Percentiles rank a stretch among this genome's conserved stretches.
Conservation (phyloP, 2,113 vertebrate species). For the Gopherus flavomarginatus region DNA sequence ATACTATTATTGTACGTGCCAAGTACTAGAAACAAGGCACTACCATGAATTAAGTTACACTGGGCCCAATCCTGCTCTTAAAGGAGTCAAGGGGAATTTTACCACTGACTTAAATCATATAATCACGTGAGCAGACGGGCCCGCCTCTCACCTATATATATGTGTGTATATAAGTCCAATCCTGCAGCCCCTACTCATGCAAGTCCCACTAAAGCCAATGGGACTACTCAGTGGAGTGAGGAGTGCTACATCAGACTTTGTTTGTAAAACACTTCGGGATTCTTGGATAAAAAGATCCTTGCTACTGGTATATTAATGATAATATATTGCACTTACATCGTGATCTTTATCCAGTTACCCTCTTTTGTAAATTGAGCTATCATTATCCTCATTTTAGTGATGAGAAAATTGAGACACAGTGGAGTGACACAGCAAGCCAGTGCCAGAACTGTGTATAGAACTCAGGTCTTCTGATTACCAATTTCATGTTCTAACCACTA, state of each 20-base stretch:
- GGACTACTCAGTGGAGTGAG: not conserved
- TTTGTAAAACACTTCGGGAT: not conserved
- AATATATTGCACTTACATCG: not conserved
- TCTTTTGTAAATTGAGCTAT: not conserved
- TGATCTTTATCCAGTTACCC: not conserved
- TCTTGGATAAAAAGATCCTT: not conserved
- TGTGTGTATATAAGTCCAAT: not conserved
- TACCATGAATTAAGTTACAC: too few species aligned
- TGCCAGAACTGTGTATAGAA: not conserved
- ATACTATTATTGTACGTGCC: not conserved
- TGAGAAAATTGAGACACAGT: not conserved
- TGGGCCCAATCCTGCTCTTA: not conserved
- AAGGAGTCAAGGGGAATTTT: not conserved
- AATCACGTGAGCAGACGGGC: not conserved
- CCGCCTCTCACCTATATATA: not conserved
- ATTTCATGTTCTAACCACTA: not conserved
- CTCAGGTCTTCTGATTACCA: not conserved
- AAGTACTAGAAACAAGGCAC: not conserved
- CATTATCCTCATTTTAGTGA: not conserved
- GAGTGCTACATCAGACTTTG: not conserved
- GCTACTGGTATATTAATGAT: not conserved
- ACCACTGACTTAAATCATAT: not conserved
- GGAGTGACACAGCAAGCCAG: not conserved
- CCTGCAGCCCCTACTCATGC: not conserved
- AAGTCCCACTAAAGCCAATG: not conserved